Conservation (phyloP, 2,888 invertebrate species). For the Aporophyla nigra region DNA sequence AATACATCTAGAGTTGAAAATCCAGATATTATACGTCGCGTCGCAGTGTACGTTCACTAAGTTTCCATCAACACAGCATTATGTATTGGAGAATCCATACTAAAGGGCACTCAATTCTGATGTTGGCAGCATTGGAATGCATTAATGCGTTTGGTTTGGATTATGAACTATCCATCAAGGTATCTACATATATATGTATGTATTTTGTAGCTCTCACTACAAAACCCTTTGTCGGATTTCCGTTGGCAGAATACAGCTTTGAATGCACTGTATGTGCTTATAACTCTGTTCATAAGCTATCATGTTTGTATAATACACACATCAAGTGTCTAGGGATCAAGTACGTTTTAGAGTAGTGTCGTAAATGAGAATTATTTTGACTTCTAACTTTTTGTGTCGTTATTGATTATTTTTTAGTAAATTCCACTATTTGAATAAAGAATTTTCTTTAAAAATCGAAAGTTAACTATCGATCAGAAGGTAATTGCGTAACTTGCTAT, state of each 20-base stretch:
- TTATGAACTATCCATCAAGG: neutral
- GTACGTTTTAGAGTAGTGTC: no score
- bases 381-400: no score
- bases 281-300: neutral
- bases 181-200: neutral
- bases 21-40: no score
- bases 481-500: no score
- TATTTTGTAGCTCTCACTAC: conserved; percentile 7
- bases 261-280: neutral
- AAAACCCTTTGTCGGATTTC: conserved; percentile 30
- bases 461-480: no score
- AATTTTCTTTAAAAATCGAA: no score
- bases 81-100: conserved; percentile 9
- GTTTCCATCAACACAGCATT: neutral
- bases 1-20: no score
- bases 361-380: no score
- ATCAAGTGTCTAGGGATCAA: no score
- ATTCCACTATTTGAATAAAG: no score
- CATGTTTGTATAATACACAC: neutral
- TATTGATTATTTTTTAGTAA: no score
- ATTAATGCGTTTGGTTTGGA: conserved; percentile 6
- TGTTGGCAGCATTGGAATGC: neutral
- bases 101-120: neutral
- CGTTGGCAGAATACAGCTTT: conserved; percentile 14
- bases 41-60: no score